phyloP scores from a whole-genome alignment of 2,797 vertebrate species.

The Cyprinodon diabolis region DNA sequence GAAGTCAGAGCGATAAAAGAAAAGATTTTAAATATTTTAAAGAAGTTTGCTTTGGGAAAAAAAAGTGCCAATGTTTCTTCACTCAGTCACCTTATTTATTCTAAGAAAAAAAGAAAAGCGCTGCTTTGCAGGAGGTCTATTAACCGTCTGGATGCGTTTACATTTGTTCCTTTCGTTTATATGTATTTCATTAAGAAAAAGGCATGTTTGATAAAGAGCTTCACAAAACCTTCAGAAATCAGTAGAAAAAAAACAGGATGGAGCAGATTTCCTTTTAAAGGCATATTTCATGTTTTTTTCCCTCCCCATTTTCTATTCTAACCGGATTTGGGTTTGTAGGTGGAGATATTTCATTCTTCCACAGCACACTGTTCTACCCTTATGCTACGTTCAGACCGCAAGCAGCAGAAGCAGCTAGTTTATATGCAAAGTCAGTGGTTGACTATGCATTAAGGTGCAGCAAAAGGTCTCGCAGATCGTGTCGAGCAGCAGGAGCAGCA shows the following conservation, averaged over 20 bases:
- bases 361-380: neutral
- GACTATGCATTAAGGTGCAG: too few species aligned
- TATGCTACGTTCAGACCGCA: too few species aligned
- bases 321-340: neutral
- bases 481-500: too few species aligned
- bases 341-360: neutral
- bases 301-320: neutral
- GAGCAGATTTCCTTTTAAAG: neutral
- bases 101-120: slow-evolving; percentile 10
- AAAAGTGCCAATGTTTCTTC: slow-evolving; percentile 58
- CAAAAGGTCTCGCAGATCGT: too few species aligned
- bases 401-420: too few species aligned
- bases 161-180: slow-evolving; percentile 37
- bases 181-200: slow-evolving; percentile 13
- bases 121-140: neutral
- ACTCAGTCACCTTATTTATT: slow-evolving; percentile 56
- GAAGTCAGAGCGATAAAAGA: slow-evolving; percentile 2
- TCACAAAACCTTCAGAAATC: neutral
- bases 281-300: neutral
- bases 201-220: neutral
- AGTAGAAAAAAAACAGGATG: neutral
- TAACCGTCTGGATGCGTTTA: slow-evolving; percentile 30
- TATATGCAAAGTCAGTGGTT: too few species aligned
- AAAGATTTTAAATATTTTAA: slow-evolving; percentile 40
- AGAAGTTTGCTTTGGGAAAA: slow-evolving; percentile 13